Conservation (phyloP, 2,797 vertebrate genomes). For the Rhynchonycteris naso region DNA sequence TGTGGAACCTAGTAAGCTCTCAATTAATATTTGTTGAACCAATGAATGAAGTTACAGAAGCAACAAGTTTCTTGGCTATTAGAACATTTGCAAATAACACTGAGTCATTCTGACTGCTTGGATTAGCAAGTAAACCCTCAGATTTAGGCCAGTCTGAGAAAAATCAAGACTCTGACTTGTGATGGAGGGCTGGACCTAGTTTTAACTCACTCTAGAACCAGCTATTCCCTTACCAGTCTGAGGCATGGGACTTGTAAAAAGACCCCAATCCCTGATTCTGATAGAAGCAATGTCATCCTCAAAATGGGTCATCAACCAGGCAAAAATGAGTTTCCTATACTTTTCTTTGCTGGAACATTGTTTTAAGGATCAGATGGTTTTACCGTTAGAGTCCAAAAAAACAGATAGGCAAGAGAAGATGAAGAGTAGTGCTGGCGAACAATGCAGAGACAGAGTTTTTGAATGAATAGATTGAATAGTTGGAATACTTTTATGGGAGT, state of each 20-base stretch:
- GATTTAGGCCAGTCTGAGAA: not conserved
- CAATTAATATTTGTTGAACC: slow-evolving; percentile 37
- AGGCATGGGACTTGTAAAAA: slow-evolving; percentile 12
- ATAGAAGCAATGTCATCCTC: not conserved
- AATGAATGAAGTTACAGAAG: slow-evolving; percentile 19
- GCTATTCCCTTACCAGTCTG: not conserved
- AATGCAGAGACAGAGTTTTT: not conserved
- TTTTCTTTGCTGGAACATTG: slow-evolving; percentile 20
- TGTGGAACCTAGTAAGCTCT: slow-evolving; percentile 4
- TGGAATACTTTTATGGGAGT: slow-evolving; percentile 36
- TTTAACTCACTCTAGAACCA: not conserved
- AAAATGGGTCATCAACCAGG: slow-evolving; percentile 22
- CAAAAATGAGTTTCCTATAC: slow-evolving; percentile 39
- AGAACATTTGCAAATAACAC: slow-evolving; percentile 41
- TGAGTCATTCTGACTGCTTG: slow-evolving; percentile 18
- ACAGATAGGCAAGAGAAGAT: slow-evolving; percentile 38
- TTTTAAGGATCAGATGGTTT: slow-evolving; percentile 26
- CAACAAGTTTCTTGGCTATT: not conserved
- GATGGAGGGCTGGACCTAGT: not conserved
- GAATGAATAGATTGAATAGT: slow-evolving; percentile 1
- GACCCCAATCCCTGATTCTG: not conserved
- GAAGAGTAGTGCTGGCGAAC: slow-evolving; percentile 19
- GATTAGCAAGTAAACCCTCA: slow-evolving; percentile 45
- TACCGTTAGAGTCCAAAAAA: slow-evolving; percentile 38
- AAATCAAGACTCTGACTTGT: not conserved